These are phyloP conservation scores for Toxotes chatareus DNA, from an alignment of 2,113 vertebrate species.

Conservation along the genomic window DNA sequence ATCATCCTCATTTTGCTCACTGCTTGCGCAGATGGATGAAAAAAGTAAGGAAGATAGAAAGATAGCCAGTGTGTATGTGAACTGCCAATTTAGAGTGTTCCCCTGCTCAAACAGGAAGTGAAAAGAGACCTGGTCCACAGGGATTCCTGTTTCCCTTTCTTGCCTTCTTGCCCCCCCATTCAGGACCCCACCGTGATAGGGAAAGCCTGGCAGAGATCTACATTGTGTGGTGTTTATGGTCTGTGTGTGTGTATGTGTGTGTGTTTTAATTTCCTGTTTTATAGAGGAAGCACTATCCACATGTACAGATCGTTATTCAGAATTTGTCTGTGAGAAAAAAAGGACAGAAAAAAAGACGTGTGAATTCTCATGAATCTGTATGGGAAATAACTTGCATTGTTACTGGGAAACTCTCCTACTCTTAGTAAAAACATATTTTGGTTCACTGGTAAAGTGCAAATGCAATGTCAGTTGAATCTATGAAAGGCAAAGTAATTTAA, in stretches of 20 bases:
- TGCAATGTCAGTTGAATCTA: conserved; percentile 21
- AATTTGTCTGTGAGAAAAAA: conserved; percentile 80
- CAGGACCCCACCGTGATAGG: conserved; percentile 66
- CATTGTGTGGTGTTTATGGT: conserved; percentile 38
- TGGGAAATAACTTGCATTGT: conserved; percentile 76
- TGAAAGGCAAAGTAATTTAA: conserved; percentile 34
- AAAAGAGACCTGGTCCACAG: conserved; percentile 79
- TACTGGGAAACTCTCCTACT: conserved; percentile 71
- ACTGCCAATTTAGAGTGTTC: conserved; percentile 71
- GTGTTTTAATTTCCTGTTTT: conserved; percentile 81
- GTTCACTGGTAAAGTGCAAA: conserved; percentile 33
- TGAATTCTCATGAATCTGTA: conserved; percentile 83
- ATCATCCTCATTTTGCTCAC: conserved; percentile 60
- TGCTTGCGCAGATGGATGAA: conserved; percentile 37
- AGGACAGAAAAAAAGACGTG: conserved; percentile 46
- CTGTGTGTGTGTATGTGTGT: conserved; percentile 36
- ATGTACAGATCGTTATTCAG: conserved; percentile 73
- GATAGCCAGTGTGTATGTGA: conserved; percentile 78
- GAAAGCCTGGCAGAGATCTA: conserved; percentile 65
- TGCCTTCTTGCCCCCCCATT: conserved; percentile 15
- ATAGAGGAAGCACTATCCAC: conserved; percentile 79
- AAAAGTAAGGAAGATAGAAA: conserved; percentile 62
- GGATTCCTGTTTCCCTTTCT: conserved; percentile 73
- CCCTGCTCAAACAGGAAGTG: conserved; percentile 77
- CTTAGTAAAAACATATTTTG: conserved; percentile 54